Conservation (phyloP, 1,140 invertebrate genomes). For the Eciton burchellii region DNA sequence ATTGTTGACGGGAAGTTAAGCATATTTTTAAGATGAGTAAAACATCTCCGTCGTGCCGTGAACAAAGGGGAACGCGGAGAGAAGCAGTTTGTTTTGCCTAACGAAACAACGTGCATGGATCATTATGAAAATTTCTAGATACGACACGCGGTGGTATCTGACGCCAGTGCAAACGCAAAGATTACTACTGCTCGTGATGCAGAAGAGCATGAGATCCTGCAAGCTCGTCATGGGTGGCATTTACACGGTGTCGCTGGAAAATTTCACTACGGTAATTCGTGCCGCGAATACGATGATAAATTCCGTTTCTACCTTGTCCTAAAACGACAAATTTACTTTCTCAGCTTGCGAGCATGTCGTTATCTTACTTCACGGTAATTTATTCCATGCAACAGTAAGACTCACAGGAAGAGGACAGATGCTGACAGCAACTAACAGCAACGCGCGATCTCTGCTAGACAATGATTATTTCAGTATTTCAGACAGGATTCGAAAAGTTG, state of each 20-base stretch:
- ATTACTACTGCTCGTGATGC: slow-evolving; percentile 34
- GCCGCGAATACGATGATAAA: background rate
- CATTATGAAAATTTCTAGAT: slow-evolving; percentile 35
- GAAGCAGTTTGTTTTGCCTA: background rate
- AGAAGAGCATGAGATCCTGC: slow-evolving; percentile 33
- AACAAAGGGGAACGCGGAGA: background rate
- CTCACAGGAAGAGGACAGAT: background rate
- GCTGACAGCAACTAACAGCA: background rate
- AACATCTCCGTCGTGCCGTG: background rate
- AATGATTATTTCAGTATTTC: background rate
- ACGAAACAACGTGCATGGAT: background rate
- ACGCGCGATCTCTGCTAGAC: background rate
- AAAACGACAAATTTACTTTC: slow-evolving; percentile 53
- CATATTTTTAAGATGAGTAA: slow-evolving; percentile 1
- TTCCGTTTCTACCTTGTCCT: background rate
- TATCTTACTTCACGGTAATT: slow-evolving; percentile 58
- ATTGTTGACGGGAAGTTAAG: background rate
- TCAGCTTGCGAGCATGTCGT: slow-evolving; percentile 41
- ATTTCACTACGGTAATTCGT: slow-evolving; percentile 60
- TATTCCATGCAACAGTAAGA: slow-evolving; percentile 50
- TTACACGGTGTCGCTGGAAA: slow-evolving; percentile 44
- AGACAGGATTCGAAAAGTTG: background rate
- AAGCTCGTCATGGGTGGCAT: slow-evolving; percentile 14
- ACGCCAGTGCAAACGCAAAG: slow-evolving; percentile 31
- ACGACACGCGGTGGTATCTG: slow-evolving; percentile 18